phyloP scores from a whole-genome alignment of 2,113 vertebrate species.

The Fulmarus glacialis region DNA sequence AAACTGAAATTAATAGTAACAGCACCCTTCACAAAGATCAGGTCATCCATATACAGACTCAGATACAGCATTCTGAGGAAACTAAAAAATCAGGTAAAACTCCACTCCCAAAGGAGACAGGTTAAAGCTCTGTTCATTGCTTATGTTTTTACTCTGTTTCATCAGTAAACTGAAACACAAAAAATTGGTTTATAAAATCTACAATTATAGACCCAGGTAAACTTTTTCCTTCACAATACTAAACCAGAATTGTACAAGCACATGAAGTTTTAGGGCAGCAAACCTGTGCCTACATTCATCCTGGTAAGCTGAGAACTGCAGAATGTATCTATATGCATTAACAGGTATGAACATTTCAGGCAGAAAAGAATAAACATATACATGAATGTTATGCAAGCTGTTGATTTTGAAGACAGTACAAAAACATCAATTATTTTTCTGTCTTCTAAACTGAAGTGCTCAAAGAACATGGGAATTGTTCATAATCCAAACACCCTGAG shows the following conservation, averaged over 20 bases:
- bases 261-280: not conserved
- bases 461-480: not conserved
- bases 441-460: not conserved
- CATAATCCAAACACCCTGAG: not conserved
- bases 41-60: not conserved
- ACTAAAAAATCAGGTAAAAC: not conserved
- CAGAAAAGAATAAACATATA: not conserved
- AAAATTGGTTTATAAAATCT: not conserved
- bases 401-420: not conserved
- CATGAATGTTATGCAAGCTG: fast-evolving
- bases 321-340: not conserved
- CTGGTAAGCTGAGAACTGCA: not conserved
- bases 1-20: not conserved
- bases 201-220: not conserved
- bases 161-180: not conserved
- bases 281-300: not conserved
- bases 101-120: not conserved
- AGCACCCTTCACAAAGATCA: not conserved
- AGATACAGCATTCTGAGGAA: not conserved
- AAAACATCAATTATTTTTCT: not conserved
- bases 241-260: not conserved
- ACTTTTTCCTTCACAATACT: not conserved
- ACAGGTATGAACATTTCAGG: not conserved
- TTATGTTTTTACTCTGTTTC: not conserved
- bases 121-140: not conserved